These are phyloP conservation scores for Scaptodrosophila latifasciaeformis DNA, from an alignment of 2,888 invertebrate genomes.

Conservation along the genomic window DNA sequence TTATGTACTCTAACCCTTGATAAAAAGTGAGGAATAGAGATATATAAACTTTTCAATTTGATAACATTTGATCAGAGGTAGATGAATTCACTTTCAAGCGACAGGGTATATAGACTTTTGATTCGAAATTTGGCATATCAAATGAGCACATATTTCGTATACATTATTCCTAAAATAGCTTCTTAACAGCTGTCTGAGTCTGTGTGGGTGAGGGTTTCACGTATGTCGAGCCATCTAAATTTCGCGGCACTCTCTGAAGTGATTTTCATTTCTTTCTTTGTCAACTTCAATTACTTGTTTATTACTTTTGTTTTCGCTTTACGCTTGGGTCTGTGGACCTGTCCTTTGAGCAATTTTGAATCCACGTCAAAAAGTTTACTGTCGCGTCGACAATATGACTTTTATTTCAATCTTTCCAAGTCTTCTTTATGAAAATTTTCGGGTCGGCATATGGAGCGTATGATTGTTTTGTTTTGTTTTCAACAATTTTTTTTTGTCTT, in stretches of 20 bases:
- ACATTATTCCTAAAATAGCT: too few species aligned
- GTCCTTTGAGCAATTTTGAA: not conserved
- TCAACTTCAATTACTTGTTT: constrained; percentile 25
- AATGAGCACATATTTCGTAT: too few species aligned
- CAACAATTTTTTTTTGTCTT: not conserved
- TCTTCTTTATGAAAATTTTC: too few species aligned
- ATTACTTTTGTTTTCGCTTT: constrained; percentile 17
- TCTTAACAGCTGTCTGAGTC: not conserved
- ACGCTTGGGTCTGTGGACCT: not conserved
- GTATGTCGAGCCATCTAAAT: too few species aligned
- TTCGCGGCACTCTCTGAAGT: too few species aligned
- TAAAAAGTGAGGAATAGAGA: too few species aligned
- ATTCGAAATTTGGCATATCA: too few species aligned
- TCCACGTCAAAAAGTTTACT: constrained; percentile 18
- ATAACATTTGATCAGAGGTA: too few species aligned
- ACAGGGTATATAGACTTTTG: too few species aligned
- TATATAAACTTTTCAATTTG: not conserved
- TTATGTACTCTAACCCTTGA: too few species aligned
- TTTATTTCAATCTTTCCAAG: not conserved
- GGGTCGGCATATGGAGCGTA: constrained; percentile 22
- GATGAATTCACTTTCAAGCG: too few species aligned
- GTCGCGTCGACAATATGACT: not conserved
- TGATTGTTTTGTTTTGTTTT: constrained; percentile 7
- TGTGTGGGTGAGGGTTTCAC: not conserved
- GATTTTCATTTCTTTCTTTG: constrained; percentile 8